These are phyloP conservation scores for Rhinoraja longicauda DNA, from an alignment of 2,797 vertebrate species.

Conservation along the genomic window DNA sequence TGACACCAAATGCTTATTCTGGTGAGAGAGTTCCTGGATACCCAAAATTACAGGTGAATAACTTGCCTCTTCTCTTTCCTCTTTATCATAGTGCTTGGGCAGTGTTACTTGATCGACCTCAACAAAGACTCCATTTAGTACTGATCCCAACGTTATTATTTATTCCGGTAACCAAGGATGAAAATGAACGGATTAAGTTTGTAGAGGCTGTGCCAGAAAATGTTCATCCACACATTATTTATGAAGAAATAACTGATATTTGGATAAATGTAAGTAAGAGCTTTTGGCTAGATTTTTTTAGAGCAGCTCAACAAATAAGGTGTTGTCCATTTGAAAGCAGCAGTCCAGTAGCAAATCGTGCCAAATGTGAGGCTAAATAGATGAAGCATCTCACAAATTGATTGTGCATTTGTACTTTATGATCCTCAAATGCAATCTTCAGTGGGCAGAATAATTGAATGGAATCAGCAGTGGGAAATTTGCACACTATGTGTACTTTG, in stretches of 20 bases:
- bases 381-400: not conserved
- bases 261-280: conserved; percentile 74
- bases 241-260: conserved; percentile 85
- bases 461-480: not conserved
- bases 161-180: conserved; percentile 67
- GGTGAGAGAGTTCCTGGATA: not conserved
- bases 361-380: not conserved
- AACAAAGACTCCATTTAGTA: conserved; percentile 82
- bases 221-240: conserved; percentile 79
- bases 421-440: not conserved
- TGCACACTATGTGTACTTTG: not conserved
- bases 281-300: not conserved
- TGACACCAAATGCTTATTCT: not conserved
- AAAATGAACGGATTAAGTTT: conserved; percentile 68
- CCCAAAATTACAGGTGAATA: conserved; percentile 1
- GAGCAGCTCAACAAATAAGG: not conserved
- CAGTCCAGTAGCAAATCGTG: not conserved
- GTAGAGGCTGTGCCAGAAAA: conserved; percentile 71
- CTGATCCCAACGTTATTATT: conserved; percentile 83
- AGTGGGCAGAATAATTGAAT: not conserved
- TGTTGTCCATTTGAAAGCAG: not conserved
- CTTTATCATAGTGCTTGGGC: conserved; percentile 76
- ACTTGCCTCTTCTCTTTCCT: not conserved
- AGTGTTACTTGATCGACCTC: conserved; percentile 85
- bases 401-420: not conserved